Evolutionary conservation across 2,888 invertebrate genomes (phyloP).

Genomic region (Beris chalybata): DNA sequence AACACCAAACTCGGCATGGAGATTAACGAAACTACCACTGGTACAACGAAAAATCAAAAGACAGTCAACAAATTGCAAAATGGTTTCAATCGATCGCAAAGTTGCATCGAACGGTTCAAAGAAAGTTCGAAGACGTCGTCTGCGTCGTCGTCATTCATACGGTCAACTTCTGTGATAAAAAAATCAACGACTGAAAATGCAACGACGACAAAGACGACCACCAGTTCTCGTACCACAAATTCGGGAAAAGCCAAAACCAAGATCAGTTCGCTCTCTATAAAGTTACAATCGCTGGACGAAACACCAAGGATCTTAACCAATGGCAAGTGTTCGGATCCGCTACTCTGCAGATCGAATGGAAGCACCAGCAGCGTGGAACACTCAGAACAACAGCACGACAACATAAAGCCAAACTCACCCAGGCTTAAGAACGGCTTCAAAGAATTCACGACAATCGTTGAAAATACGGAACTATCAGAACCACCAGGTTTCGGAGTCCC

Average conservation of each 20-base stretch:
- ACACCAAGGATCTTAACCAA: constrained; percentile 45
- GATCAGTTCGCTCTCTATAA: constrained; percentile 47
- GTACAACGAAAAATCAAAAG: constrained; percentile 48
- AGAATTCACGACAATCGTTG: neutral
- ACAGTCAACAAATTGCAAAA: constrained; percentile 47
- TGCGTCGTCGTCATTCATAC: constrained; percentile 38
- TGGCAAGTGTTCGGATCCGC: neutral
- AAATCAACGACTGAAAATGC: constrained; percentile 42
- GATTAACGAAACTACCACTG: constrained; percentile 15
- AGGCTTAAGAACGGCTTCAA: constrained; percentile 13
- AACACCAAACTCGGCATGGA: constrained; percentile 55
- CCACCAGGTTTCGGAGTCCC: constrained; percentile 52
- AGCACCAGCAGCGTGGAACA: neutral
- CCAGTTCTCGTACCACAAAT: neutral
- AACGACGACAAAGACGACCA: constrained; percentile 7
- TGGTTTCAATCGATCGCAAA: constrained; percentile 19
- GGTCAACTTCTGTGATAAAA: constrained; percentile 48
- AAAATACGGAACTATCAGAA: neutral
- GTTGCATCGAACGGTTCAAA: constrained; percentile 15
- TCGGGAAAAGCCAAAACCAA: constrained; percentile 31
- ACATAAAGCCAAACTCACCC: neutral
- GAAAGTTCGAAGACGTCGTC: neutral
- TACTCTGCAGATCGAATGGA: neutral
- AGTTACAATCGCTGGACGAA: constrained; percentile 53
- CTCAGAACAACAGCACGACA: neutral